phyloP scores from a whole-genome alignment of 1,140 invertebrate species.

The Tyrophagus putrescentiae region DNA sequence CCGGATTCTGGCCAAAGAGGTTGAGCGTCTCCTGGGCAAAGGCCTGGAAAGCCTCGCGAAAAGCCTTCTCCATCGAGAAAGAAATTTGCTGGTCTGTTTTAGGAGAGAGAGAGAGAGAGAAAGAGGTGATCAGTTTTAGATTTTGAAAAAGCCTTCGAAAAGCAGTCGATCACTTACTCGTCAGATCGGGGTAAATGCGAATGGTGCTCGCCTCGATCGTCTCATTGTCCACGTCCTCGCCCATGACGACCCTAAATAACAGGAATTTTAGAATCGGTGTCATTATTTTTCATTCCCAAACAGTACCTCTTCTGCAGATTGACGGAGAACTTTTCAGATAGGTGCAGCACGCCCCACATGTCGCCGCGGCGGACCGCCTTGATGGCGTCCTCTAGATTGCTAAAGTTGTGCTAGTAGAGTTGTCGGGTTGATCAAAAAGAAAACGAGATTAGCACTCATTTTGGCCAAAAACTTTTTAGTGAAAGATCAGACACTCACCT shows the following conservation, averaged over 20 bases:
- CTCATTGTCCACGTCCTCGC: constrained; percentile 51
- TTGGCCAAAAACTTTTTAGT: neutral
- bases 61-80: constrained; percentile 49
- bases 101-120: constrained; percentile 21
- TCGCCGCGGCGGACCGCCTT: constrained; percentile 53
- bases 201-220: constrained; percentile 66
- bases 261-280: neutral
- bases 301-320: constrained; percentile 46
- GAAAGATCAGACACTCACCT: constrained; percentile 7
- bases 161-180: constrained; percentile 46
- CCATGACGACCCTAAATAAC: constrained; percentile 44
- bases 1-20: constrained; percentile 56
- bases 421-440: neutral
- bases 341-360: constrained; percentile 69
- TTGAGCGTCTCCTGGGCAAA: constrained; percentile 53
- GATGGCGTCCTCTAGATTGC: constrained; percentile 45
- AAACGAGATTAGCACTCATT: neutral
- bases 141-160: neutral
- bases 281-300: neutral
- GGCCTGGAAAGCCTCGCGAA: constrained; percentile 59
- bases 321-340: constrained; percentile 70
- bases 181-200: constrained; percentile 73
- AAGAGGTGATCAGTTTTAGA: constrained; percentile 10
- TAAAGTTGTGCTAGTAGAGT: constrained; percentile 47
- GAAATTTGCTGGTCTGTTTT: constrained; percentile 80